Evolutionary conservation across 2,888 invertebrate species (phyloP).

Genomic region (Petrolisthes manimaculis): DNA sequence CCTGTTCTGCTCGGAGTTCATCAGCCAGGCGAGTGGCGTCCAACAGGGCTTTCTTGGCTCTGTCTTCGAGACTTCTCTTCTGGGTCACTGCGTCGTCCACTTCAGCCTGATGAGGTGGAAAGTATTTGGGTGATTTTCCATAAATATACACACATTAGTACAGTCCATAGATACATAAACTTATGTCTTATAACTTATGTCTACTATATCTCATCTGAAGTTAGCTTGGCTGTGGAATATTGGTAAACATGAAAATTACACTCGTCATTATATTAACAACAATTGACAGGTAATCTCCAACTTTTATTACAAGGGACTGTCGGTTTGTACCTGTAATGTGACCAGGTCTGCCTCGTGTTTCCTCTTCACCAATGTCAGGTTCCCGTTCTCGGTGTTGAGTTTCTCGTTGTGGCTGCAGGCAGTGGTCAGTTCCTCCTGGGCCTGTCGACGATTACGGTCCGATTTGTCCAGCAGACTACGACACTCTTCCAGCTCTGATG

Average conservation of each 20-base stretch:
- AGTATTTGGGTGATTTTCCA: not conserved
- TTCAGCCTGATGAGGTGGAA: slow-evolving; percentile 39
- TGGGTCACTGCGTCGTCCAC: slow-evolving; percentile 46
- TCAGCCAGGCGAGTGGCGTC: slow-evolving; percentile 63
- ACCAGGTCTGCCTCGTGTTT: slow-evolving; percentile 38
- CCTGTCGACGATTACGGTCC: slow-evolving; percentile 44
- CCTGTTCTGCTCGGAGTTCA: slow-evolving; percentile 66
- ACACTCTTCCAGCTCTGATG: slow-evolving; percentile 71
- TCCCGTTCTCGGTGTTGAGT: slow-evolving; percentile 26
- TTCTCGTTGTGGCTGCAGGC: slow-evolving; percentile 9
- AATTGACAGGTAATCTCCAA: too few species aligned
- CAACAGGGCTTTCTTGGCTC: slow-evolving; percentile 64
- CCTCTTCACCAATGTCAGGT: slow-evolving; percentile 31
- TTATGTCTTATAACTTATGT: too few species aligned
- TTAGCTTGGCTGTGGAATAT: too few species aligned
- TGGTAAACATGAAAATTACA: too few species aligned
- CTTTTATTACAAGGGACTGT: too few species aligned
- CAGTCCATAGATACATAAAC: too few species aligned
- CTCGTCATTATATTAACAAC: too few species aligned
- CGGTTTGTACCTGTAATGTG: slow-evolving; percentile 32
- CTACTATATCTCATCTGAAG: not conserved
- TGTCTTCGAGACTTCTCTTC: slow-evolving; percentile 52
- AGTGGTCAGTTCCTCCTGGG: slow-evolving; percentile 43
- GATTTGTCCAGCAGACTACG: slow-evolving; percentile 71
- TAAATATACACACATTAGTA: too few species aligned